Base-by-base conservation (phyloP, 2,113 vertebrate genomes). In the Apus apus region DNA sequence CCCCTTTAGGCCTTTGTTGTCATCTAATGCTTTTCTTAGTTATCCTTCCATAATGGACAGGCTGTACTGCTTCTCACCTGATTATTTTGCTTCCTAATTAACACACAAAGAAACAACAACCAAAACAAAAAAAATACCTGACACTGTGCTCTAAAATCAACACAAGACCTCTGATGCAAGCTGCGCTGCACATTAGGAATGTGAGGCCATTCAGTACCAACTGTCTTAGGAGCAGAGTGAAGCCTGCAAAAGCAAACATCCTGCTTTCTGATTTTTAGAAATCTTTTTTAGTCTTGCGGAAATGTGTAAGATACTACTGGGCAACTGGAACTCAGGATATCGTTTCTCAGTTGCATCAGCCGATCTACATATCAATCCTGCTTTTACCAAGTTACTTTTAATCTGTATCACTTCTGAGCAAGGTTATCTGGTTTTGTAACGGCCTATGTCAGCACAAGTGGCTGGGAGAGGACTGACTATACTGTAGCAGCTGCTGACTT, bases 171-270 rank as follows among this genome's bases (percentile, higher is more conserved):
- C 40, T 64, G 10, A 25, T 74, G 26, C 11, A 36, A 43, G 45
- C 45, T 30, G 4, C 11, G 8, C 5, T 1, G 1, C 32, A 11
- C 3, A 1, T 64, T 9, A 58, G n/a, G 36, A 23, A 8, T 62
- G 36, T 90, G 38, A 3, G 32, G 26, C 45, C 14, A 57, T 72
- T 80, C 1, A 2, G 8, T 17, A 27, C 14, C 25, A 67, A 0
- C 25, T 75, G 9, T 51, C 60, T 7, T 9, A 46, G 45, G 11
- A 80, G 34, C 29, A 51, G 45, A 56, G 15, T 36, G n/a, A 54
- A 58, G 32, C 21, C 19, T 72, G 13, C 17, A 1, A 67, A 51
- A 67, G 22, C 13, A 5, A 45, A 10, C 0, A 3, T 76, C 26
- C 7, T 72, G 6, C 66, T 71, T 88, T 60, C 32, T 73, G 67